A percentile compares a stretch with the other conserved stretches of the same genome.
Conservation (phyloP, 1,140 invertebrate genomes). For the Penaeus indicus region DNA sequence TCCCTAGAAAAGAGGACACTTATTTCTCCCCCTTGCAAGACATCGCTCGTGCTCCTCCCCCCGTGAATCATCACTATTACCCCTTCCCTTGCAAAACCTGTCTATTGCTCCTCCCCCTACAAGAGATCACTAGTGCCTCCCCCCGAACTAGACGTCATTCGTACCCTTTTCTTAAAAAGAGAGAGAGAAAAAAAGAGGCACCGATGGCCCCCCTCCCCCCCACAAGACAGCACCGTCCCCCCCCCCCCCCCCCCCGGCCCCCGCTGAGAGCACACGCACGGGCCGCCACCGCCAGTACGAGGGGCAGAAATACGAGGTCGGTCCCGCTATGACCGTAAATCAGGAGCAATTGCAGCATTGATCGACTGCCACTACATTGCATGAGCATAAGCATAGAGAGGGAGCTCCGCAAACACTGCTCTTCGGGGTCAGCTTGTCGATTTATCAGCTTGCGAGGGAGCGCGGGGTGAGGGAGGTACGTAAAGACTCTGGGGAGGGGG, state of each 20-base stretch:
- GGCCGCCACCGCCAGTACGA: background rate
- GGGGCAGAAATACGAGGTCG: slow-evolving; percentile 45
- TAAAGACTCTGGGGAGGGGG: background rate
- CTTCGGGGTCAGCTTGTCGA: background rate
- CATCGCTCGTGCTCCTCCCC: background rate
- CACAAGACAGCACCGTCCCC: background rate
- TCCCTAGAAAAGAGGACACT: background rate
- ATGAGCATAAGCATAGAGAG: slow-evolving; percentile 40
- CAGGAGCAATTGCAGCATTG: slow-evolving; percentile 44
- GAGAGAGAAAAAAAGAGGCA: no score
- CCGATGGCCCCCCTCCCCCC: no score
- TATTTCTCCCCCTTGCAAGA: background rate
- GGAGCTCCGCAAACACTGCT: slow-evolving; percentile 37
- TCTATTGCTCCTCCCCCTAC: slow-evolving; percentile 6
- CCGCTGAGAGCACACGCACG: background rate
- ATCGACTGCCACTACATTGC: slow-evolving; percentile 50
- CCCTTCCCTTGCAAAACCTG: background rate
- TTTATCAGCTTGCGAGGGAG: slow-evolving; percentile 7
- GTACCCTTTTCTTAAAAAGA: no score
- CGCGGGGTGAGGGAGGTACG: background rate
- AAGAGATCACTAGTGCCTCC: no score
- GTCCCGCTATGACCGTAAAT: slow-evolving; percentile 34
- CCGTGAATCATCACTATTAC: background rate
- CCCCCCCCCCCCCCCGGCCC: background rate
- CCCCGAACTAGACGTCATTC: no score